phyloP scores from a whole-genome alignment of 2,797 vertebrate species.

The Spinus olivaceus region DNA sequence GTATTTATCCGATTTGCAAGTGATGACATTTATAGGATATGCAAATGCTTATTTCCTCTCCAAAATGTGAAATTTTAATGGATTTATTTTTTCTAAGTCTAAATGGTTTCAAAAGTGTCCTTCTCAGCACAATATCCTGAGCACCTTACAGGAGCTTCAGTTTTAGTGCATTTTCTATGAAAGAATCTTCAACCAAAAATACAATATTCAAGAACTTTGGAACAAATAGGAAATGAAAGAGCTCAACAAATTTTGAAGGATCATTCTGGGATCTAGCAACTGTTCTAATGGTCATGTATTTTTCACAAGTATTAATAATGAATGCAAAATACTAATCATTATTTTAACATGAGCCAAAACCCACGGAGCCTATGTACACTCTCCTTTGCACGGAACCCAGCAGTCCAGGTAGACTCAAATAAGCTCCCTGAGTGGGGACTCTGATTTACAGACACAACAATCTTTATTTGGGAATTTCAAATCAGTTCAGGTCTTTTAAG shows the following conservation, averaged over 20 bases:
- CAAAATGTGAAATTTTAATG: not conserved
- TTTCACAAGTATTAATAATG: not conserved
- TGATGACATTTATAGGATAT: not conserved
- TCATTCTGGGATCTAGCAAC: not conserved
- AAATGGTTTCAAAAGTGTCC: not conserved
- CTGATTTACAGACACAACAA: not conserved
- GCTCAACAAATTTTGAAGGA: not conserved
- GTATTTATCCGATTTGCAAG: not conserved
- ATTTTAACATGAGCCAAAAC: not conserved
- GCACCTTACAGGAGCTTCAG: not conserved
- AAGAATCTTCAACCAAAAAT: not conserved
- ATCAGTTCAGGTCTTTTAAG: not conserved
- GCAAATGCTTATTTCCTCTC: not conserved
- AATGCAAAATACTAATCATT: not conserved
- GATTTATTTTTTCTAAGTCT: not conserved
- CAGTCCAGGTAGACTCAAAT: not conserved
- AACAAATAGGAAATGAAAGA: not conserved
- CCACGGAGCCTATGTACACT: not conserved
- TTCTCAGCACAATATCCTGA: not conserved
- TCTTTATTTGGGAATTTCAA: not conserved
- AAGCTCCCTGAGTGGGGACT: not conserved
- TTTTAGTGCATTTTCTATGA: not conserved
- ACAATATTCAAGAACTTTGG: not conserved
- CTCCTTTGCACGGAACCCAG: not conserved
- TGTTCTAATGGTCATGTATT: not conserved